phyloP scores from a whole-genome alignment of 2,888 invertebrate species.

The Pseudococcus jackbeardsleyi region DNA sequence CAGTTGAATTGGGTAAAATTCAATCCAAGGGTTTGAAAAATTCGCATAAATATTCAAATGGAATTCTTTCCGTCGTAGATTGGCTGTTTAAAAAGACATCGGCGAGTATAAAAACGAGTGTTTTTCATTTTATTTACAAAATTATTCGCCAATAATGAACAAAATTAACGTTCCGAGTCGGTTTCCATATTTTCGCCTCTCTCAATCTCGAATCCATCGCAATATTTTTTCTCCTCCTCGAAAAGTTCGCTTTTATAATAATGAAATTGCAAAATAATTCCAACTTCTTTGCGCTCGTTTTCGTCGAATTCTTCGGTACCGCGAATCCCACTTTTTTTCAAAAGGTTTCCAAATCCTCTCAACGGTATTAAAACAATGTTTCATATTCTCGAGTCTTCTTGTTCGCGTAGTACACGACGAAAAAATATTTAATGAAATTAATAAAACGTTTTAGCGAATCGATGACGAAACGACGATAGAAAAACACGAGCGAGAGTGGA shows the following conservation, averaged over 20 bases:
- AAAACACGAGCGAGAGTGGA: not conserved
- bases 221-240: not conserved
- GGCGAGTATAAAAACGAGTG: not conserved
- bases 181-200: slow-evolving; percentile 15
- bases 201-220: not conserved
- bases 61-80: not conserved
- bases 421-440: slow-evolving; percentile 32
- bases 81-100: not conserved
- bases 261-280: slow-evolving; percentile 17
- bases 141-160: slow-evolving; percentile 3
- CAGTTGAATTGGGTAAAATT: not conserved
- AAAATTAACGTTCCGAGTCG: not conserved
- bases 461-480: not conserved
- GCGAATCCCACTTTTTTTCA: not conserved
- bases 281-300: not conserved
- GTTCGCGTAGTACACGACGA: not conserved
- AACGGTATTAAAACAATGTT: slow-evolving; percentile 14
- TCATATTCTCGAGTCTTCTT: slow-evolving; percentile 16
- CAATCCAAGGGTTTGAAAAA: not conserved
- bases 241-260: slow-evolving; percentile 13
- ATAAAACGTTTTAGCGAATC: slow-evolving; percentile 33
- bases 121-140: not conserved
- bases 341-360: not conserved
- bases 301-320: not conserved
- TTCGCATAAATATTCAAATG: not conserved